Base-by-base conservation (phyloP, 2,888 invertebrate species). In the Tachystola acroxantha region DNA sequence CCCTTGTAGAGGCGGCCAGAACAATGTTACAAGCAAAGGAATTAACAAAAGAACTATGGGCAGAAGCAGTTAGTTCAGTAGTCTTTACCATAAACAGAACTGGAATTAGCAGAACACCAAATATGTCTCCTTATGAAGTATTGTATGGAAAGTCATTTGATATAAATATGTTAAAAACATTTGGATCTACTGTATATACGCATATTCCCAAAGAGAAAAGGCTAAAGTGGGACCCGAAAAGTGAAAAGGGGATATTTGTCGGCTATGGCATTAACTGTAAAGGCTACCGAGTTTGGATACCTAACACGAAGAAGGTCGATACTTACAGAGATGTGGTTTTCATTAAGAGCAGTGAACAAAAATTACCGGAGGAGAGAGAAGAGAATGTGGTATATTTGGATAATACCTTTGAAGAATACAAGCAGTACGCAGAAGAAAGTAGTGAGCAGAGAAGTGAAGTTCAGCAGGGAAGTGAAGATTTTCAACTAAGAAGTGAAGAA, bases 201-300 rank as follows among this genome's bases (percentile, higher is more conserved):
- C 50, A 52, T 30, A 36, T 53, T 1, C 51, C 52, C 1, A 47
- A 47, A 7, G 36, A 48, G 12, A 46, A 45, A 24, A 37, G 52
- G 11, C 10, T 44, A 36, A 12, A 43, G 13, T 34, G 37, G 37
- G 39, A 36, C 32, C 12, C 36, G 10, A 43, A 39, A 34, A 33
- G 29, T 19, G 25, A 37, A 19, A 2, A 13, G 14, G 40, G 37
- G 30, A 28, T 46, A n/a, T 46, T 55, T 29, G 41, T 58, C 1
- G 50, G 57, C 3, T 55, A 55, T 40, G 42, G 37, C 10, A 7
- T 4, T 20, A 13, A 32, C 9, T 42, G 39, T 2, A 57, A 58
- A 34, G 53, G 50, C 0, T 50, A 49, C 26, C 37, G 48, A 10
- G 33, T 52, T 1, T 54, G 29, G 28, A 31, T 28, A 9, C 11